phyloP scores from a whole-genome alignment of 2,888 invertebrate genomes.

The Andricus curvator region DNA sequence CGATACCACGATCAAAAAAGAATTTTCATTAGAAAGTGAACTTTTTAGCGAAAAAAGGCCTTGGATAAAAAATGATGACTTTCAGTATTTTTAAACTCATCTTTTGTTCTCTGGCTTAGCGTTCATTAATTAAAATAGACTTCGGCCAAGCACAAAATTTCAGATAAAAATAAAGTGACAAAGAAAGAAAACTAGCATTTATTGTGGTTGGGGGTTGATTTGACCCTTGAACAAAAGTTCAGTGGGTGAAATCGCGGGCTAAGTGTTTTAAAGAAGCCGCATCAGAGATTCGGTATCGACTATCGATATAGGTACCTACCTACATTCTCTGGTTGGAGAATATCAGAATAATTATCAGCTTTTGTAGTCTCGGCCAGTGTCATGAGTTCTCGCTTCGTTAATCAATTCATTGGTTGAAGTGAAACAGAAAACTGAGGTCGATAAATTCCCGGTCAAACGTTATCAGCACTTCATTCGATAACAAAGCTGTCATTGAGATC shows the following conservation, averaged over 20 bases:
- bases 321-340: conserved; percentile 6
- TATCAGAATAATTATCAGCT: background rate
- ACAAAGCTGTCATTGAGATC: conserved; percentile 51
- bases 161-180: background rate
- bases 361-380: background rate
- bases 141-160: background rate
- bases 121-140: background rate
- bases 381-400: conserved; percentile 42
- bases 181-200: background rate
- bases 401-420: background rate
- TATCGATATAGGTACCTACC: background rate
- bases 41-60: background rate
- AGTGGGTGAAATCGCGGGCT: conserved; percentile 25
- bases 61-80: background rate
- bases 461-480: conserved; percentile 45
- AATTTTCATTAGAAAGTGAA: background rate
- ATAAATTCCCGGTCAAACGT: conserved; percentile 62
- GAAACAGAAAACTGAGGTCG: conserved; percentile 54
- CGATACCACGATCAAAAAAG: no score
- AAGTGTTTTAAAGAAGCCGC: background rate
- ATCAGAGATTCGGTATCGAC: conserved; percentile 21
- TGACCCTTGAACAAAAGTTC: conserved; percentile 11
- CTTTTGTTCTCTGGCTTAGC: background rate
- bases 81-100: background rate
- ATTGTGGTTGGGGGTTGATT: background rate